Evolutionary conservation across 2,797 vertebrate species (phyloP), one percentile per base, ranked within the genome.

Genomic region (Lepus townsendii): DNA sequence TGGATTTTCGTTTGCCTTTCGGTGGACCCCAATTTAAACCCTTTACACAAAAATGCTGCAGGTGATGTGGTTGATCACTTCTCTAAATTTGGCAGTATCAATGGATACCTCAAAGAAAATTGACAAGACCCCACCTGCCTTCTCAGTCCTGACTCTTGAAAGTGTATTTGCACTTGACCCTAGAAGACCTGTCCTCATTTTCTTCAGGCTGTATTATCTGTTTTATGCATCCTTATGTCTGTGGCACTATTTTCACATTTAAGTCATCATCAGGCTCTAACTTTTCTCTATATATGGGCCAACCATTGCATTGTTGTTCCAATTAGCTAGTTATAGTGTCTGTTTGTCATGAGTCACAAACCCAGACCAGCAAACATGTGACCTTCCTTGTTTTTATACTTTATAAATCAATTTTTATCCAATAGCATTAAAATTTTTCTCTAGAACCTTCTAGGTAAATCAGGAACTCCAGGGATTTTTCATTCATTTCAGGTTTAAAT

Each of bases 401-500:
- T 83, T 50, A 78, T 19, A 2, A 60, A 92, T 60, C 12, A 5
- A 38, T 78, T 76, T 69, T 26, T 75, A 30, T 12, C 71, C 57
- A 52, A 77, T 26, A 82, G 7, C 32, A 65, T 10, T 47, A 82
- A 76, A 86, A 8, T 2, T 0, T n/a, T 69, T 90, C 27, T 32
- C n/a, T 76, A 30, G 3, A 71, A 50, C 12, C 57, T 79, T 90
- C 42, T 20, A 94, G 17, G 4, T 14, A 71, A 88, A 52, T 57
- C 8, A 3, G 38, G n/a, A 30, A 35, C 69, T 65, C 50, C 50
- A 69, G 27, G 75, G 20, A 52, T 63, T 72, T 65, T 91, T 86
- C 32, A 54, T 62, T 93, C 75, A 47, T 60, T 89, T 96, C 27
- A 84, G 26, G 27, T 62, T 75, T 83, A 86, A 68, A 83, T 32